Percentiles rank a stretch among this genome's conserved stretches.
Evolutionary conservation across 2,888 invertebrate species (phyloP).

Genomic region (Bombylius major): DNA sequence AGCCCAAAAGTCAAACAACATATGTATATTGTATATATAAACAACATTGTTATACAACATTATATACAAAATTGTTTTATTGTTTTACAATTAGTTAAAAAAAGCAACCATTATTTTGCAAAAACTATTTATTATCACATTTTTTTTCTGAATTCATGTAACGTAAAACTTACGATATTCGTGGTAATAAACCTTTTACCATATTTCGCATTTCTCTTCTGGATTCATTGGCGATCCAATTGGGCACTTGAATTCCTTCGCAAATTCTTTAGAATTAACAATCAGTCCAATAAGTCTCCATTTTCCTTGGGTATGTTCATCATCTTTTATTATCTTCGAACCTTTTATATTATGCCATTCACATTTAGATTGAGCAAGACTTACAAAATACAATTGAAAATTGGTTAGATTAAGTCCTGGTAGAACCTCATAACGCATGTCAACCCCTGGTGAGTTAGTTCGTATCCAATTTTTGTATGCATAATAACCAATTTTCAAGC

Average conservation of each 20-base stretch:
- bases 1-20: no score
- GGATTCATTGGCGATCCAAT: constrained; percentile 1
- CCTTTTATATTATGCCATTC: neutral
- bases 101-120: no score
- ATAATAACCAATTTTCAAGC: neutral
- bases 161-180: no score
- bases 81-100: no score
- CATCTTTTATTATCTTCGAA: neutral
- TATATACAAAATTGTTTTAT: no score
- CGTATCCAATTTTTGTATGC: neutral
- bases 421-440: neutral
- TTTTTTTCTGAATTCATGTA: no score
- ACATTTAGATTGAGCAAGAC: constrained; percentile 1
- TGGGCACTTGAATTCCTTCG: neutral
- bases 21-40: no score
- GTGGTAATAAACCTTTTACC: no score
- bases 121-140: no score
- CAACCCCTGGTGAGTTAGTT: neutral
- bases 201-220: neutral
- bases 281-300: constrained; percentile 1
- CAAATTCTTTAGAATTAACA: neutral
- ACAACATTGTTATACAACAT: no score
- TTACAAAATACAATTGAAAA: neutral
- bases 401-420: neutral
- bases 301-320: neutral